phyloP scores from a whole-genome alignment of 2,797 vertebrate genomes.

The Tangara arthus region DNA sequence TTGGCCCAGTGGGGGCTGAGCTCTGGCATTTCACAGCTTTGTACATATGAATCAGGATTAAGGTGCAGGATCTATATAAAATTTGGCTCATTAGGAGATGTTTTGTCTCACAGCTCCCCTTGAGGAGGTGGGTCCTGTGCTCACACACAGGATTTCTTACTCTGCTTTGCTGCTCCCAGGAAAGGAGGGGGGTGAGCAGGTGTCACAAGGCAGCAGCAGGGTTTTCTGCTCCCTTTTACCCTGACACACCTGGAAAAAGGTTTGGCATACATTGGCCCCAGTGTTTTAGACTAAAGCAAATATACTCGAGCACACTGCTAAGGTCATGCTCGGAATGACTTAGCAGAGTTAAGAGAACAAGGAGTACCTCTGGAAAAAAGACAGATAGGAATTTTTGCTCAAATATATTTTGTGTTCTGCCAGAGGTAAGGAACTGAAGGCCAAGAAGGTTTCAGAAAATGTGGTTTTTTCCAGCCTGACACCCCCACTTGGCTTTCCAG shows the following conservation, averaged over 20 bases:
- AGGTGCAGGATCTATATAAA: neutral
- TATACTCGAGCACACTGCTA: neutral
- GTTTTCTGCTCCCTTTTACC: neutral
- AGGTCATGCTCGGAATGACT: neutral
- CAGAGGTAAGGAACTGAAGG: neutral
- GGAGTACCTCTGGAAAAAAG: neutral
- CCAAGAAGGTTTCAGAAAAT: neutral
- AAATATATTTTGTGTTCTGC: neutral
- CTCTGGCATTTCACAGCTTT: constrained; percentile 8
- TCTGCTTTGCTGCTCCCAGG: neutral
- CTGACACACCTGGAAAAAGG: neutral
- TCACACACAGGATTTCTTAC: neutral
- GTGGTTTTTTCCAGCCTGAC: neutral
- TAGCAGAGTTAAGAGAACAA: neutral
- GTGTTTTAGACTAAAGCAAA: neutral
- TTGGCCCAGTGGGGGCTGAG: constrained; percentile 36
- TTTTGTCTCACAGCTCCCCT: fast-evolving
- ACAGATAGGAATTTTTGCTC: neutral
- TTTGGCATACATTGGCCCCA: neutral
- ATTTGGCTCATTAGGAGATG: constrained; percentile 9
- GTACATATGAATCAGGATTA: constrained; percentile 3
- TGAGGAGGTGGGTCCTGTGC: neutral
- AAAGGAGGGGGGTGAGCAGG: neutral
- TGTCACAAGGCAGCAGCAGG: neutral
- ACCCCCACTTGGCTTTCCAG: neutral